phyloP scores from a whole-genome alignment of 2,113 vertebrate species.

The Vimba vimba region DNA sequence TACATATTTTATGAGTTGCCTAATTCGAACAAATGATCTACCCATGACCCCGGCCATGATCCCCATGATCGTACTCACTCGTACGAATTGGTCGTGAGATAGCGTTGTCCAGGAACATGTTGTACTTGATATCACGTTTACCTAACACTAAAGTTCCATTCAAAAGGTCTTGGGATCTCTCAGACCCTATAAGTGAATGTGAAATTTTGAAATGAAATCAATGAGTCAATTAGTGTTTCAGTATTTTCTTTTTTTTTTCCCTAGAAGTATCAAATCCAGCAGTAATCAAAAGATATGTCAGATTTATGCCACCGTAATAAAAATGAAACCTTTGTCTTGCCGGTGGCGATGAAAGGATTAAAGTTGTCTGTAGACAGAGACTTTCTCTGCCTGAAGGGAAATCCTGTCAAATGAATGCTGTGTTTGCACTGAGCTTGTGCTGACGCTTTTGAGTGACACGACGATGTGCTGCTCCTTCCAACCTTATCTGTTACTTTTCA shows the following conservation, averaged over 20 bases:
- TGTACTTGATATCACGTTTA: too few species aligned
- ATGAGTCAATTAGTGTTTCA: neutral
- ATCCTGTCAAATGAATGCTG: constrained; percentile 32
- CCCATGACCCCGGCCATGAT: too few species aligned
- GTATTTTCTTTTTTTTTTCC: neutral
- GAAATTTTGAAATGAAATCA: neutral
- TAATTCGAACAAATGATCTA: too few species aligned
- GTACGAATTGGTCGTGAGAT: too few species aligned
- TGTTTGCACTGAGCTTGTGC: constrained; percentile 16
- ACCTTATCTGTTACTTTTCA: constrained; percentile 33
- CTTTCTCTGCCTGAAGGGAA: neutral
- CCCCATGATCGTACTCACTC: too few species aligned
- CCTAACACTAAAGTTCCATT: neutral
- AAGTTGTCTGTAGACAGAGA: constrained; percentile 8
- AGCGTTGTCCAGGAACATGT: too few species aligned
- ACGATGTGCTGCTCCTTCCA: neutral
- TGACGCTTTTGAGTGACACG: constrained; percentile 21
- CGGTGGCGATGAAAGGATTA: neutral
- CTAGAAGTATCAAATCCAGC: neutral
- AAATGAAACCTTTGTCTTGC: neutral
- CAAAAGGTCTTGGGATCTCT: neutral
- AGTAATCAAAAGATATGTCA: neutral
- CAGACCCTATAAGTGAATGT: neutral
- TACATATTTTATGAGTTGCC: too few species aligned
- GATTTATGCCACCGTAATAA: constrained; percentile 15